Base-by-base conservation (phyloP, 1,140 invertebrate genomes). In the Rhizoglyphus robini region DNA sequence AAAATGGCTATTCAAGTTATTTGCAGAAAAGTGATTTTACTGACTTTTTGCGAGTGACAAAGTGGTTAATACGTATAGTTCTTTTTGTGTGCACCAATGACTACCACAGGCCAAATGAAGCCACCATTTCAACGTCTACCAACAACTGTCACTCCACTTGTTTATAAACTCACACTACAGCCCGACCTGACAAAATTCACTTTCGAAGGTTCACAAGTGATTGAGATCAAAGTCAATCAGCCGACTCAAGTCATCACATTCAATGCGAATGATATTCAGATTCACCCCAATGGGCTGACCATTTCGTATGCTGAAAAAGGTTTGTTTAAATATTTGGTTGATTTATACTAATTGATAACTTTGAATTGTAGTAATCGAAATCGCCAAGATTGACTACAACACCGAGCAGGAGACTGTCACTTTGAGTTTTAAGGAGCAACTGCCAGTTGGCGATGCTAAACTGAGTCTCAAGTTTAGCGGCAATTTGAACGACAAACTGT, bases 401-500 rank as follows among this genome's bases (percentile, higher is more conserved):
- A 74, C 84, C 48, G 67, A 76, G n/a, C 71, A 91, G 13, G 76
- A 80, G 0, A 69, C 76, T 46, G 88, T 86, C 0, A 73, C 76
- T 20, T 88, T 86, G 18, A 76, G 75, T 1, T 73, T 96, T 27
- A 75, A 76, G 47, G 79, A 94, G 69, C 76, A 82, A 57, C 68
- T 89, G 1, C 49, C 69, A 25, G 63, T 47, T 8, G 72, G 71
- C 2, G 48, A 34, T 32, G 69, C 68, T 23, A 47, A 23, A 13
- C 32, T 71, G 18, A 38, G 54, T 20, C 68, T 77, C 4, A 76
- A 82, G 47, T 96, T 92, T 74, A 83, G 80, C 1, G 91, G 91
- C 1, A 83, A 85, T 72, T 81, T 96, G 20, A 93, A 92, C 76
- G 88, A 96, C 74, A 92, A 91, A 75, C 88, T 96, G 86, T 91